Base-by-base conservation (phyloP, 2,888 invertebrate species). In the Tenthredo livida region DNA sequence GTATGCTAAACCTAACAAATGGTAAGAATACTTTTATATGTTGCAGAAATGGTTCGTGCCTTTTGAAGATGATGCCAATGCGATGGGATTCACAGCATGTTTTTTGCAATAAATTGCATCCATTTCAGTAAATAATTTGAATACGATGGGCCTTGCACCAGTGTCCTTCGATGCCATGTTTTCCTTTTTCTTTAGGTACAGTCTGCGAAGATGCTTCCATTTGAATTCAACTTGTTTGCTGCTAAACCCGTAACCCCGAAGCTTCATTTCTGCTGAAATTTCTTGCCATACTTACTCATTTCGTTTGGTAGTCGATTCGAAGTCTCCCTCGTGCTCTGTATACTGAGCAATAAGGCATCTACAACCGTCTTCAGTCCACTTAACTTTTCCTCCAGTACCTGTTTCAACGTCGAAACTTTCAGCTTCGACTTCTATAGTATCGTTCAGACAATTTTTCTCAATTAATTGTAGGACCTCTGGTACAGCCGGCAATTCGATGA, bases 291-390 rank as follows among this genome's bases (percentile, higher is more conserved):
- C 54, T 54, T 54, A 5, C 7, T 54, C 54, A 54, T 54, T 54
- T n/a, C 54, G 17, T 54, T 54, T 54, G n/a, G 54, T 54, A n/a
- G n/a, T 54, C n/a, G 54, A 54, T 54, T 54, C n/a, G 9, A 54
- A 54, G n/a, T 54, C 54, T n/a, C 0, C 15, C 54, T 54, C n/a
- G n/a, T 54, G 54, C n/a, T 54, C n/a, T 9, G 54, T 2, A 4
- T 54, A 54, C 54, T 54, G n/a, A 54, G 54, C 54, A n/a, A 54
- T n/a, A n/a, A 54, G 54, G n/a, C 54, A n/a, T 54, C 54, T n/a
- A 17, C n/a, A 4, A n/a, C 17, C n/a, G 3, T 54, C n/a, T 54
- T 54, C 54, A n/a, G 54, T 54, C 54, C 54, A 54, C n/a, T 54
- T 54, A 7, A 54, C n/a, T 54, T 54, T 54, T 54, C 54, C 54